Conservation (phyloP, 2,888 invertebrate genomes). For the Sthenelais limicola region DNA sequence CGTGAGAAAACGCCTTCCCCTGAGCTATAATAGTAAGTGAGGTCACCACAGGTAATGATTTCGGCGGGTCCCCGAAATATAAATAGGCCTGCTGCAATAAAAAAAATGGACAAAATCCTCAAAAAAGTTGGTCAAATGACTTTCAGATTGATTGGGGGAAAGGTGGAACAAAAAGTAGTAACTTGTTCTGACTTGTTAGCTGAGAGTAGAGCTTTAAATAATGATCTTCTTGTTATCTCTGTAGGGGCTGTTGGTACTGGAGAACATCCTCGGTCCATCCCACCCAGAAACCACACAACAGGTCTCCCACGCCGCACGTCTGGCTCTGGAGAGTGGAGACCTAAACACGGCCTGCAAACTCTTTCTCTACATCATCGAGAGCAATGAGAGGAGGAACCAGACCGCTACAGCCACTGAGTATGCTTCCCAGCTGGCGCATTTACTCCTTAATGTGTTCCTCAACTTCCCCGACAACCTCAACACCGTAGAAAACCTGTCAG, state of each 20-base stretch:
- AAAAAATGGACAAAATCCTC: no score
- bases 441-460: conserved; percentile 53
- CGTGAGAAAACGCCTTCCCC: no score
- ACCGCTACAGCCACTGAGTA: conserved; percentile 72
- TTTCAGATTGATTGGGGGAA: no score
- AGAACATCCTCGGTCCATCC: conserved; percentile 46
- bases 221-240: background rate
- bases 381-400: conserved; percentile 39
- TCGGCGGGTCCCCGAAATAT: no score
- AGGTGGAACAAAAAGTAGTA: no score
- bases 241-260: conserved; percentile 43
- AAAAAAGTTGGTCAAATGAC: no score
- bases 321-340: conserved; percentile 44
- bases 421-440: conserved; percentile 76
- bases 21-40: no score
- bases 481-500: conserved; percentile 23
- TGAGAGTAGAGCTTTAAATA: background rate
- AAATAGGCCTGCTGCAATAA: no score
- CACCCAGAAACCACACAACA: conserved; percentile 46
- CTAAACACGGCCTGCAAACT: conserved; percentile 43
- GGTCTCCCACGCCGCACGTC: conserved; percentile 40
- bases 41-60: no score
- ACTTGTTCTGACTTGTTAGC: no score
- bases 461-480: conserved; percentile 20
- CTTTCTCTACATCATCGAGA: conserved; percentile 44